Base-by-base conservation (phyloP, 1,140 invertebrate species). In the Drosophila quadrilineata region DNA sequence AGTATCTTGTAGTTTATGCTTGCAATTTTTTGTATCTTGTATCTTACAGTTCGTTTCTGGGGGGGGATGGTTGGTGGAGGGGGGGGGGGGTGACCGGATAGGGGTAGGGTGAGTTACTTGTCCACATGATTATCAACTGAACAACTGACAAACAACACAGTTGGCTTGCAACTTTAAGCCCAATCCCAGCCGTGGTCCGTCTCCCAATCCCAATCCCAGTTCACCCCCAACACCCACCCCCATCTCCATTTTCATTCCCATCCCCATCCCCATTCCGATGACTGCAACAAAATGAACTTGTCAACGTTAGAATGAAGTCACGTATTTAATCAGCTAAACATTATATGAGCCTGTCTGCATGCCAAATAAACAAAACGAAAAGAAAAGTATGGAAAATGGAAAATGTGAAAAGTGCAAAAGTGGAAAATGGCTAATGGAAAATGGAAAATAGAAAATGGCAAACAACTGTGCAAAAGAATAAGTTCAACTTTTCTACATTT, bases 321-420 rank as follows among this genome's bases (percentile, higher is more conserved):
- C 79, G 79, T 84, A 84, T 84, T 82, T 82, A 82, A 80, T 80
- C 76, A 73, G 76, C 77, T 73, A 84, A 84, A 82, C 77, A 82
- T 64, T 71, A 82, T 73, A 58, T 56, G 36, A 48, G 45, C 28
- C 58, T 73, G 49, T 62, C 57, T 62, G 45, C 26, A n/a, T n/a
- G n/a, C n/a, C n/a, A n/a, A n/a, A n/a, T n/a, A n/a, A n/a, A n/a
- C 24, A 49, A 48, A 57, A 48, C 41, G 49, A 35, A 43, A 48
- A 29, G 35, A 48, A 22, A 17, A 36, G 35, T 17, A 36, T 54
- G 41, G 16, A 41, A 64, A 57, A 49, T 29, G 12, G 40, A 49
- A 41, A 40, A 24, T 33, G 33, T 12, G 16, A 21, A 45, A n/a
- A 19, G 36, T 17, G 31, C 21, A 16, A 16, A 43, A 36, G 3